Conservation (phyloP, 2,113 vertebrate genomes). For the Chitala chitala region DNA sequence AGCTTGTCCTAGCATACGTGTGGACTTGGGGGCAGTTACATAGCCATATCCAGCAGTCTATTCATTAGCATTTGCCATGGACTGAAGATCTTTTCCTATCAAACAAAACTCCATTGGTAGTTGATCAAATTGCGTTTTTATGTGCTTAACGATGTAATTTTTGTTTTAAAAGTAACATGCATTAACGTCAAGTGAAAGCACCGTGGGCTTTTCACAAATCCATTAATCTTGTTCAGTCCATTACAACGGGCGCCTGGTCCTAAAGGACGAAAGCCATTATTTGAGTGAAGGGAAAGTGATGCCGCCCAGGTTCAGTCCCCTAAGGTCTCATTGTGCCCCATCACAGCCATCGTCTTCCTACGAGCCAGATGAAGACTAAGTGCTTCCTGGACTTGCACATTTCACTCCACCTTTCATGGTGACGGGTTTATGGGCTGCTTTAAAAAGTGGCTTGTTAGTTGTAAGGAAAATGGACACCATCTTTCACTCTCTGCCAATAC, state of each 20-base stretch:
- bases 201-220: not conserved
- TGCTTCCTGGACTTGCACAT: not conserved
- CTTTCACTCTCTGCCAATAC: not conserved
- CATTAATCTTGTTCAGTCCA: not conserved
- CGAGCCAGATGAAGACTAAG: not conserved
- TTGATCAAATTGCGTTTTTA: constrained; percentile 2
- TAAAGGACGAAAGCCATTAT: not conserved
- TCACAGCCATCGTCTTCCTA: not conserved
- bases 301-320: not conserved
- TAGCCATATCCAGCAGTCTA: not conserved
- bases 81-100: not conserved
- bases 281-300: not conserved
- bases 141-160: not conserved
- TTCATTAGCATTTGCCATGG: not conserved
- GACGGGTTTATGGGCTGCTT: not conserved
- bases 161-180: not conserved
- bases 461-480: not conserved
- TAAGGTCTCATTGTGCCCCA: not conserved
- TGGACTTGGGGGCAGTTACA: too few species aligned
- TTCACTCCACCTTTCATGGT: not conserved
- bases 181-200: not conserved
- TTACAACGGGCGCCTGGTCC: not conserved
- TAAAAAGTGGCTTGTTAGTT: not conserved
- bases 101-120: not conserved
- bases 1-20: too few species aligned